Percentiles rank a stretch among this genome's conserved stretches.
Conservation (phyloP, 2,888 invertebrate species). For the Callinectes sapidus region DNA sequence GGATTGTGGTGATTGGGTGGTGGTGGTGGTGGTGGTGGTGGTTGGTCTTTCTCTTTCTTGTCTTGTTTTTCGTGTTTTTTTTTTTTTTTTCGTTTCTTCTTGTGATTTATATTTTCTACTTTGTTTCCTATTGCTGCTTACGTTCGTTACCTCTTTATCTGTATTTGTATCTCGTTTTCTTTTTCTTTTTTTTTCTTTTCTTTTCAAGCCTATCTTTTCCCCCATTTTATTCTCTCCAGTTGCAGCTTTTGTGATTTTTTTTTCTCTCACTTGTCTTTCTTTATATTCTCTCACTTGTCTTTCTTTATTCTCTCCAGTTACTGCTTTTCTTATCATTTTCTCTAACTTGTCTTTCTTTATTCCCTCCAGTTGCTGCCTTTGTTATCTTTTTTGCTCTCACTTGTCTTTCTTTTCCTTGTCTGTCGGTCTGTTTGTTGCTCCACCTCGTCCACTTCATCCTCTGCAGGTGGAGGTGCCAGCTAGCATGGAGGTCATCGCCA, state of each 20-base stretch:
- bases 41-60: too few species aligned
- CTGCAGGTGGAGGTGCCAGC: constrained; percentile 46
- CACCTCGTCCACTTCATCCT: not conserved
- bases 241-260: not conserved
- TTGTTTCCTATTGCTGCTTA: not conserved
- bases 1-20: not conserved
- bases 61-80: not conserved
- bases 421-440: not conserved
- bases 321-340: not conserved
- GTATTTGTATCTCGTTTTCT: not conserved
- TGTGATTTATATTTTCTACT: not conserved
- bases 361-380: not conserved
- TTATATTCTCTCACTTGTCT: not conserved
- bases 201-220: too few species aligned
- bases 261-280: not conserved
- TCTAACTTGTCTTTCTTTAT: not conserved
- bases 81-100: not conserved
- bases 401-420: not conserved
- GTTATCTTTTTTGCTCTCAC: not conserved
- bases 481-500: constrained; percentile 55
- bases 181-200: not conserved
- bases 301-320: not conserved
- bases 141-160: not conserved
- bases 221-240: not conserved
- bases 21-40: not conserved